These are phyloP conservation scores for Sebastes glaucus DNA, from an alignment of 2,797 vertebrate genomes.

Conservation along the genomic window DNA sequence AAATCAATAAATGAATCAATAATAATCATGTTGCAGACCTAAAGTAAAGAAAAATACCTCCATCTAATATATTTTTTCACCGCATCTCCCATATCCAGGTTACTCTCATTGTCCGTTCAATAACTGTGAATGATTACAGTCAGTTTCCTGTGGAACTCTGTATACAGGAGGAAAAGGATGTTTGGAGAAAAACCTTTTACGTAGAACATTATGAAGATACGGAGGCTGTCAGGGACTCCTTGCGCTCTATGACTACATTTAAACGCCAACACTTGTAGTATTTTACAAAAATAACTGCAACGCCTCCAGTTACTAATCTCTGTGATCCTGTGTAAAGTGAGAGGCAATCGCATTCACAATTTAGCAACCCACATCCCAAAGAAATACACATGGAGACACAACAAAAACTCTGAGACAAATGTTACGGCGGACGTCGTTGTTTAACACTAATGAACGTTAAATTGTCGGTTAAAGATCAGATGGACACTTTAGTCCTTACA, in stretches of 20 bases:
- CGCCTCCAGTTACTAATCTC: slow-evolving; percentile 54
- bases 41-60: slow-evolving; percentile 4
- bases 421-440: neutral
- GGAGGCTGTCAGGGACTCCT: slow-evolving; percentile 13
- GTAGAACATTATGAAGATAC: neutral
- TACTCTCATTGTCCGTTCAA: neutral
- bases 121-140: neutral
- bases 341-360: slow-evolving; percentile 59
- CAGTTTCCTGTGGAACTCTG: neutral
- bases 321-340: slow-evolving; percentile 51
- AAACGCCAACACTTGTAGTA: slow-evolving; percentile 41
- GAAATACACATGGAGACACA: slow-evolving; percentile 28
- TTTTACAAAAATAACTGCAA: slow-evolving; percentile 57
- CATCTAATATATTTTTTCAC: neutral
- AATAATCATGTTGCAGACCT: slow-evolving; percentile 3
- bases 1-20: neutral
- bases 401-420: neutral
- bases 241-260: slow-evolving; percentile 25
- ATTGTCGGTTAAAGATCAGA: neutral
- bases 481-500: neutral
- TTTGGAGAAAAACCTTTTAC: neutral
- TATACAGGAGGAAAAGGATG: neutral
- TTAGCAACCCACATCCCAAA: slow-evolving; percentile 36
- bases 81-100: neutral
- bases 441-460: neutral